Conservation (phyloP, 2,797 vertebrate species). For the Takifugu rubripes region DNA sequence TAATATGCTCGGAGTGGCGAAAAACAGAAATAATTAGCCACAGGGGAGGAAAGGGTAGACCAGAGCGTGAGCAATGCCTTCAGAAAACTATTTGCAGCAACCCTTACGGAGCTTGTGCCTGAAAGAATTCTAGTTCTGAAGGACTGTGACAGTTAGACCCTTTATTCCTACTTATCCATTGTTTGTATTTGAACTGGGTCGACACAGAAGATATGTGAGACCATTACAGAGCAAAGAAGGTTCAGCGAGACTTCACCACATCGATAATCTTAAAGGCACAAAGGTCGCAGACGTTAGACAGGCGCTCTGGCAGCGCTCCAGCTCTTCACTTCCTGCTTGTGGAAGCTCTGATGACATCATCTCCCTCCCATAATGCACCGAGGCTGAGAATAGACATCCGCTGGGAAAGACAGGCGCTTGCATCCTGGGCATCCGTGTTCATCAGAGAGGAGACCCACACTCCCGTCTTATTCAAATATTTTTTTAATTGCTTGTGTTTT, state of each 20-base stretch:
- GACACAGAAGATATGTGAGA: background rate
- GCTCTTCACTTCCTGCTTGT: conserved; percentile 65
- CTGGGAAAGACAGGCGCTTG: conserved; percentile 41
- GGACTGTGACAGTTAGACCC: conserved; percentile 17
- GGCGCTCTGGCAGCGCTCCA: conserved; percentile 46
- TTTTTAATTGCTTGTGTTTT: background rate
- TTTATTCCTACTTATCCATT: conserved; percentile 1
- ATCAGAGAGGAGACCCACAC: conserved; percentile 10
- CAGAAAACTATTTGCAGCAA: conserved; percentile 35
- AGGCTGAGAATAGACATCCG: conserved; percentile 65
- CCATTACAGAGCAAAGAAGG: background rate
- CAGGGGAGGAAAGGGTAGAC: conserved; percentile 41
- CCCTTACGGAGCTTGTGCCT: conserved; percentile 21
- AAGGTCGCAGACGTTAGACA: conserved; percentile 18
- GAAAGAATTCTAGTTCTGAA: conserved; percentile 16
- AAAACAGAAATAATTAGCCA: conserved; percentile 67
- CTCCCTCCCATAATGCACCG: conserved; percentile 55
- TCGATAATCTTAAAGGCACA: conserved; percentile 15
- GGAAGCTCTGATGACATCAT: conserved; percentile 64
- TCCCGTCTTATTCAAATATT: conserved; percentile 2
- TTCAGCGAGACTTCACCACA: conserved; percentile 9
- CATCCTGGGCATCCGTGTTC: conserved; percentile 15
- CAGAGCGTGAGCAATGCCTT: conserved; percentile 24
- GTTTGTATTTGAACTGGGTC: conserved; percentile 23
- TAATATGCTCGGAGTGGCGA: conserved; percentile 36